Evolutionary conservation across 2,113 vertebrate genomes (phyloP).

Genomic region (Elaphurus davidianus): DNA sequence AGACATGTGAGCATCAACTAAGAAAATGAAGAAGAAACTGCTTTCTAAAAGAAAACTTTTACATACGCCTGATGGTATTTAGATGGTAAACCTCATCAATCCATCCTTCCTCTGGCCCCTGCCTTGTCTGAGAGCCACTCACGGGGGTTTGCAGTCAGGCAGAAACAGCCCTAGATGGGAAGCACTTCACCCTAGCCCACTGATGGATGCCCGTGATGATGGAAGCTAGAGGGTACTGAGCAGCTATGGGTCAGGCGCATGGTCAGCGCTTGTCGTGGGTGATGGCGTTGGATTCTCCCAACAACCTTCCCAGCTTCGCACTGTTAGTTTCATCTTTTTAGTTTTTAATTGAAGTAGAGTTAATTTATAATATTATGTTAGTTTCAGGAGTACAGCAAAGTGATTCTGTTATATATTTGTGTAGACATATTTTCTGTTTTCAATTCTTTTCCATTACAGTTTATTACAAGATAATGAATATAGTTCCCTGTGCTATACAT

Average conservation of each 20-base stretch:
- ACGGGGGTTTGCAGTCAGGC: not conserved
- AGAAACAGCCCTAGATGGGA: accelerated
- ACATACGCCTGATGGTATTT: not conserved
- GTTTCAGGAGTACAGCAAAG: not conserved
- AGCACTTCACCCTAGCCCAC: not conserved
- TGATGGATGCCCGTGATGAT: not conserved
- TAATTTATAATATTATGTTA: not conserved
- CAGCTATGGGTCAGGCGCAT: not conserved
- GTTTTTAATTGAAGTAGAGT: not conserved
- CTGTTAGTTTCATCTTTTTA: not conserved
- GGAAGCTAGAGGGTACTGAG: not conserved
- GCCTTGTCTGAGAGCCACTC: not conserved
- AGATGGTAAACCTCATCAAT: not conserved
- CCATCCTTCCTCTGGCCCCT: not conserved
- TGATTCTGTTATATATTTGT: not conserved
- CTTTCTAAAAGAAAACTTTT: not conserved
- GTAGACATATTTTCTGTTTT: not conserved
- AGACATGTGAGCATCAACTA: not conserved
- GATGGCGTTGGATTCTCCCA: not conserved
- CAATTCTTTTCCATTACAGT: not conserved
- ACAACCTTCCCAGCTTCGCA: no score
- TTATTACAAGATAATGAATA: not conserved
- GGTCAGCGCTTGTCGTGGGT: not conserved
- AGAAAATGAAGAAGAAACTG: not conserved
- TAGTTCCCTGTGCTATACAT: not conserved